Evolutionary conservation across 2,888 invertebrate genomes (phyloP).

Genomic region (Synanthedon tipuliformis): DNA sequence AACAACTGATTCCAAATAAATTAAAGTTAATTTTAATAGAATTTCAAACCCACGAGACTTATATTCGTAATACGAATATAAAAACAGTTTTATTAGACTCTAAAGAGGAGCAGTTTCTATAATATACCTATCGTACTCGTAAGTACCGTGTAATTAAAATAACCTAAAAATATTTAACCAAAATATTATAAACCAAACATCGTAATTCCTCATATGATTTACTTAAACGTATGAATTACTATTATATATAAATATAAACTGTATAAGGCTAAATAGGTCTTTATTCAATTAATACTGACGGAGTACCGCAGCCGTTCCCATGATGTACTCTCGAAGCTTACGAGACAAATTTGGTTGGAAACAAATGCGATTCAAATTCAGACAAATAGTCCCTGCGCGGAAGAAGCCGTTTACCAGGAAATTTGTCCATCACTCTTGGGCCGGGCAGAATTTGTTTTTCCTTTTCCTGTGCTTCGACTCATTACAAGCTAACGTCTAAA

Average conservation of each 20-base stretch:
- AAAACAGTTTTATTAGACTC: too few relatives aligned
- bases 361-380: constrained; percentile 70
- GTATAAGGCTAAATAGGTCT: constrained; percentile 19
- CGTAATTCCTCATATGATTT: constrained; percentile 21
- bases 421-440: constrained; percentile 66
- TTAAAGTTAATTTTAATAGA: too few relatives aligned
- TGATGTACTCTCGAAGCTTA: constrained; percentile 52
- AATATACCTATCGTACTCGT: too few relatives aligned
- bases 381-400: constrained; percentile 67
- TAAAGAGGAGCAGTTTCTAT: too few relatives aligned
- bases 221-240: constrained; percentile 4
- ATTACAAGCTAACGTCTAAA: constrained; percentile 19
- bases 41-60: too few relatives aligned
- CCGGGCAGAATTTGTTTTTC: constrained; percentile 50
- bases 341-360: constrained; percentile 64
- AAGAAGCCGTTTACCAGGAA: constrained; percentile 63
- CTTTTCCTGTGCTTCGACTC: constrained; percentile 34
- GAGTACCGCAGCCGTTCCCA: constrained; percentile 40
- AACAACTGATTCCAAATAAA: too few relatives aligned
- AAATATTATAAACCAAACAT: constrained; percentile 66
- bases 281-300: constrained; percentile 60
- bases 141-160: too few relatives aligned
- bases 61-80: too few relatives aligned
- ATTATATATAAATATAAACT: neutral
- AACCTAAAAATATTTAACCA: constrained; percentile 15